phyloP scores from a whole-genome alignment of 2,797 vertebrate genomes.

The Ciconia nigra region DNA sequence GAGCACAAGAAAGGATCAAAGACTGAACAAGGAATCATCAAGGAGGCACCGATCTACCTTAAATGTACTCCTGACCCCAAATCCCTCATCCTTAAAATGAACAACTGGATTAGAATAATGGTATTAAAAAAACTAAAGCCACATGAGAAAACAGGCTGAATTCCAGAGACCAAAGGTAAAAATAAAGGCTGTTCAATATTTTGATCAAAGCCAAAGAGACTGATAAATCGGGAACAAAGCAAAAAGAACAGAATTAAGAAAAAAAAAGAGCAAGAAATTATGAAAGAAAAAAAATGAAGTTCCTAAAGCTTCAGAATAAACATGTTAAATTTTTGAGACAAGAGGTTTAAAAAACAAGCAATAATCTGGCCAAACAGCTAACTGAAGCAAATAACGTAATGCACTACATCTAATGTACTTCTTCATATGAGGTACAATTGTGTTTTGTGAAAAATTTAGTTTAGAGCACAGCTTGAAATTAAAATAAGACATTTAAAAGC shows the following conservation, averaged over 20 bases:
- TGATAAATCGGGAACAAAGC: neutral
- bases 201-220: neutral
- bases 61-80: neutral
- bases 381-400: neutral
- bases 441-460: neutral
- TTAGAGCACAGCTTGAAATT: neutral
- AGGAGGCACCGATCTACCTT: neutral
- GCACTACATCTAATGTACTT: neutral
- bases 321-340: neutral
- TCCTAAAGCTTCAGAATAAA: neutral
- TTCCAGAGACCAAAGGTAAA: neutral
- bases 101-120: neutral
- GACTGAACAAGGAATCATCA: neutral
- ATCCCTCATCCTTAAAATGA: neutral
- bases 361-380: neutral
- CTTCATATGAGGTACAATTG: neutral
- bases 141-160: neutral
- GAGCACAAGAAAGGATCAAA: neutral
- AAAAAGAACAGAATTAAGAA: neutral
- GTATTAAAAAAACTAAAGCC: neutral
- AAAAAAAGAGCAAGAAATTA: neutral
- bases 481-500: conserved; percentile 4
- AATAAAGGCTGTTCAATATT: neutral
- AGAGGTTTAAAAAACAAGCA: neutral
- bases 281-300: neutral